These are phyloP conservation scores for Meandrina meandrites DNA, from an alignment of 92 coral and sea anemone species.

Conservation along the genomic window DNA sequence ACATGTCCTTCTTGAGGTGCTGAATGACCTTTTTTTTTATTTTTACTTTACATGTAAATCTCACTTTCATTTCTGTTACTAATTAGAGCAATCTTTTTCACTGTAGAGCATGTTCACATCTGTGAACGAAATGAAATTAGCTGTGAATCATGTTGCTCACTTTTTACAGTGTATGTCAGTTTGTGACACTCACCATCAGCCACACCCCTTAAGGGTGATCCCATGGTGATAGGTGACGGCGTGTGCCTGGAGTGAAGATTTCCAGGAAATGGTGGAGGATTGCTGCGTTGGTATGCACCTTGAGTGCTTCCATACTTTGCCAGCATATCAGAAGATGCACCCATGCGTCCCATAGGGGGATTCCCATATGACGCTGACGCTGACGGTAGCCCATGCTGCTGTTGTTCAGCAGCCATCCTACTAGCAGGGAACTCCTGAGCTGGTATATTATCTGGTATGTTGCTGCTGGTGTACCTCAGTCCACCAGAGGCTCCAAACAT, in stretches of 20 bases:
- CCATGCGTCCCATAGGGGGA: conserved; percentile 42
- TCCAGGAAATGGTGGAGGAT: conserved; percentile 57
- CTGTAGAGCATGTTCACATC: background rate
- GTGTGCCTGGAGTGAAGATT: conserved; percentile 73
- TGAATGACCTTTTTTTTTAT: too few relatives aligned
- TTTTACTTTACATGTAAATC: too few relatives aligned
- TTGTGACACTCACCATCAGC: conserved; percentile 64
- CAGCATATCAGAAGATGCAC: conserved; percentile 45
- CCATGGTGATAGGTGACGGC: conserved; percentile 89
- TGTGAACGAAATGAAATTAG: background rate
- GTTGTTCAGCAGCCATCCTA: conserved; percentile 56
- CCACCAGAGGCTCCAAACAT: conserved; percentile 65
- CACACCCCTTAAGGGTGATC: conserved; percentile 73
- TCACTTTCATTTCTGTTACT: too few relatives aligned
- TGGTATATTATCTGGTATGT: conserved; percentile 25
- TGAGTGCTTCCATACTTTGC: conserved; percentile 43
- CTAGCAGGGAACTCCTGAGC: conserved; percentile 66
- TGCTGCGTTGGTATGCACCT: conserved; percentile 34
- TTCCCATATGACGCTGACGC: conserved; percentile 59
- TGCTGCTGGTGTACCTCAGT: conserved; percentile 59
- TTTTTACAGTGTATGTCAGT: too few relatives aligned
- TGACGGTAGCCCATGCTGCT: conserved; percentile 55
- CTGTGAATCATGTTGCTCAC: background rate
- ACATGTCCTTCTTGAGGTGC: too few relatives aligned
- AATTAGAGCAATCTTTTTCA: background rate